Conservation (phyloP, 2,888 invertebrate species). For the Limulus polyphemus region DNA sequence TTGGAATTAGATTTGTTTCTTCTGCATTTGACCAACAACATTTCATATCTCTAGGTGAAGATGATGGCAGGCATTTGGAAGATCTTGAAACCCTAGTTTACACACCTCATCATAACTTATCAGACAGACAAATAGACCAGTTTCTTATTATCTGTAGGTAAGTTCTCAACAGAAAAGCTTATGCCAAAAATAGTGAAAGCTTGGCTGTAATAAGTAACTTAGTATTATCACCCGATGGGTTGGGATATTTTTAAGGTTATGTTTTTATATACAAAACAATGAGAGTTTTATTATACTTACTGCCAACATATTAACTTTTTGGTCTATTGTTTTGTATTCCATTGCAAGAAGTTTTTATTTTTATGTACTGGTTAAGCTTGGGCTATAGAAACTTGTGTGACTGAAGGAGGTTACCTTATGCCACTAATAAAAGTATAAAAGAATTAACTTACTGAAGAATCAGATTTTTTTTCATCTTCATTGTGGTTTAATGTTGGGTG, state of each 20-base stretch:
- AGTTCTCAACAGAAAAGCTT: conserved; percentile 3
- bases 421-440: too few species aligned
- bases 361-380: too few species aligned
- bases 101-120: conserved; percentile 80
- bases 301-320: too few species aligned
- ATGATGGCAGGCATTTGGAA: conserved; percentile 53
- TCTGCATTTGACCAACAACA: neutral
- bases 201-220: neutral
- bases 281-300: too few species aligned
- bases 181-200: too few species aligned
- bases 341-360: too few species aligned
- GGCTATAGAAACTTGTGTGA: too few species aligned
- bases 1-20: neutral
- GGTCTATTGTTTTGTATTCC: too few species aligned
- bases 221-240: neutral
- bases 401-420: too few species aligned
- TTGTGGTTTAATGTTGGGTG: too few species aligned
- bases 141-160: conserved; percentile 68
- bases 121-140: conserved; percentile 96
- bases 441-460: too few species aligned
- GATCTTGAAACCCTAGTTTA: conserved; percentile 85
- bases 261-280: neutral
- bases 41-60: conserved; percentile 38
- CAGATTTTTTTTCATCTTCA: too few species aligned
- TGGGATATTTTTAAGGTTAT: neutral